Evolutionary conservation across 1,140 invertebrate genomes (phyloP), one percentile per base, ranked within the genome.

Genomic region (Lineus longissimus): DNA sequence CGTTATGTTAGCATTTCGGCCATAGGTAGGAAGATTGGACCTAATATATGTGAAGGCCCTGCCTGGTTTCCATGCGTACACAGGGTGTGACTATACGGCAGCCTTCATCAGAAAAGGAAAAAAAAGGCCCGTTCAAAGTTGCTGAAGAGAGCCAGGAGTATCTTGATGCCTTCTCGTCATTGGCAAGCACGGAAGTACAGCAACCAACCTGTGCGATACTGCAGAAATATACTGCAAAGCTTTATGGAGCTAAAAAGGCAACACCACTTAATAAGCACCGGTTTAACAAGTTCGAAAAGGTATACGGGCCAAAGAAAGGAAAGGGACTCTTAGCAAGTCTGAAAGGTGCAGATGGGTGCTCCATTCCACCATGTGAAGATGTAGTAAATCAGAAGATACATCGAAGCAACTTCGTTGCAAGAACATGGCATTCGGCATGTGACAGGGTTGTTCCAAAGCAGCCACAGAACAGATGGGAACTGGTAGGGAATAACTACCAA

Each of bases 71-170:
- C 63, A 64, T 59, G 55, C 63, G 29, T 64, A 51, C 25, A 60
- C 63, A 27, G 63, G 63, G 13, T 64, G 63, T 36, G 63, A 64
- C 36, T 59, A 30, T 23, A 64, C 63, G 27, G 33, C 57, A 54
- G 23, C 56, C n/a, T 64, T 64, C 54, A 15, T 45, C 29, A 27
- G 63, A 17, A 64, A 59, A 40, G 56, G 63, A 15, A 59, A 64
- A 60, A 31, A 47, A 25, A 7, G 31, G 4, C 27, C 63, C 25
- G 15, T 59, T 51, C 6, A 13, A 1, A 19, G n/a, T 31, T 64
- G 17, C 19, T 59, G 19, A 7, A 36, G 30, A 63, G 29, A 29
- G 27, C 41, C 4, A 23, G 4, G 4, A 4, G n/a, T 63, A 41
- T 22, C 19, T 31, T 9, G n/a, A 40, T 19, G 57, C 63, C 25